Base-by-base conservation (phyloP, 1,140 invertebrate species). In the Dendroctonus valens region DNA sequence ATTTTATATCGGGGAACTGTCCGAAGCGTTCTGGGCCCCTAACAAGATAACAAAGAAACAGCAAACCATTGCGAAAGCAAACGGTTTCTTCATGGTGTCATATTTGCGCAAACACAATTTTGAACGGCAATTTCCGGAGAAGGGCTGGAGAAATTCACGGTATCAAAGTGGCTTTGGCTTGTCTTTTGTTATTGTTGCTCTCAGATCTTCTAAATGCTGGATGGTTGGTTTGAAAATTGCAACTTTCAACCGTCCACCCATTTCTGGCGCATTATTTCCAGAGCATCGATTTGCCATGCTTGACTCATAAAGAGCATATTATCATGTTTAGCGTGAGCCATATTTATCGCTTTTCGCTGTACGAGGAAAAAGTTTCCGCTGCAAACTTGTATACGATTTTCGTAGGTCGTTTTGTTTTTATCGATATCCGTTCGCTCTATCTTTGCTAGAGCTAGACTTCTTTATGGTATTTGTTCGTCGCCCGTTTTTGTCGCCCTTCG, bases 351-450 rank as follows among this genome's bases (percentile, higher is more conserved):
- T 65, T 59, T 65, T 51, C 55, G 57, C 14, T 59, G 55, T 51
- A 59, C 49, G 9, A 12, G 37, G 57, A 59, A 65, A 65, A 65
- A 59, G 54, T 65, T 65, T 59, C 64, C 49, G 55, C 64, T 59
- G 64, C 64, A 59, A 65, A 65, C 54, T 65, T 59, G 64, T 65
- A 65, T 65, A 65, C 64, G 64, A 57, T 65, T 65, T 65, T 65
- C 64, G 54, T n/a, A 41, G 64, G 57, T 65, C 64, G 64, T 65
- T 65, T 65, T 65, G 64, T 65, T 65, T 65, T 65, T 65, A 65
- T 65, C 64, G 64, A 59, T 65, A 65, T 65, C 57, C 64, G 64
- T 65, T 65, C 55, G 64, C 64, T 59, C 64, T 65, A 65, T 65
- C 64, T 65, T 59, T 51, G 55, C 64, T 58, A 58, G 12, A 53